These are phyloP conservation scores for Adelges cooleyi DNA, from an alignment of 1,140 invertebrate genomes.

Conservation along the genomic window DNA sequence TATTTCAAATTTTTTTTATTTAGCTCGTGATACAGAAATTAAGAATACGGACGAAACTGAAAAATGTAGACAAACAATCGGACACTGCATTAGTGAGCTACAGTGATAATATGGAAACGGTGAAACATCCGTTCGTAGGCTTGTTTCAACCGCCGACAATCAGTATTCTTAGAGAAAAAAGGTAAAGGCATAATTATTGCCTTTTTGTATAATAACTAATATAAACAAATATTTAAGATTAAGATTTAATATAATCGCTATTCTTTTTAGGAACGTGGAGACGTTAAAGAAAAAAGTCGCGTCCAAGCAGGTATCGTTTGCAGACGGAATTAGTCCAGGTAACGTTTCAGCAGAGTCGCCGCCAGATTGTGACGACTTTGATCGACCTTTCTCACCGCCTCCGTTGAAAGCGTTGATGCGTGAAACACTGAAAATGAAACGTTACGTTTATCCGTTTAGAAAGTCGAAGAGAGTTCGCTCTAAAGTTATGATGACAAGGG, in stretches of 20 bases:
- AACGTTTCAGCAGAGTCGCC: background rate
- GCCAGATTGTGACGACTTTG: background rate
- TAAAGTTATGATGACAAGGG: background rate
- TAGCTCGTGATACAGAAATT: constrained; percentile 10
- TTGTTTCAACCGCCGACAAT: constrained; percentile 9
- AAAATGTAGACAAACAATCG: background rate
- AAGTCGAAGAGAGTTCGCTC: background rate
- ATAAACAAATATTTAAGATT: no score
- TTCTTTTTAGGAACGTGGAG: background rate
- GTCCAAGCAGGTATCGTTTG: constrained; percentile 6
- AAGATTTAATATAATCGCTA: background rate
- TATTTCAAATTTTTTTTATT: background rate
- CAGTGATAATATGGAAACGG: constrained; percentile 14
- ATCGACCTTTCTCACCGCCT: background rate
- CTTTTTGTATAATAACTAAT: no score
- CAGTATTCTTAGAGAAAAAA: background rate
- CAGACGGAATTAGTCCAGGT: background rate
- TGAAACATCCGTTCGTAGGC: constrained; percentile 21
- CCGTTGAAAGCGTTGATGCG: constrained; percentile 13
- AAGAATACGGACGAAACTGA: background rate
- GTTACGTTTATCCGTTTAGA: constrained; percentile 4
- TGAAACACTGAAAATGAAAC: constrained; percentile 3
- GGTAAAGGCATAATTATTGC: no score
- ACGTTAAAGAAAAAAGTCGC: background rate
- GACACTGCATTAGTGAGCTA: background rate